phyloP scores from a whole-genome alignment of 1,140 invertebrate species.

The Heliothis virescens region DNA sequence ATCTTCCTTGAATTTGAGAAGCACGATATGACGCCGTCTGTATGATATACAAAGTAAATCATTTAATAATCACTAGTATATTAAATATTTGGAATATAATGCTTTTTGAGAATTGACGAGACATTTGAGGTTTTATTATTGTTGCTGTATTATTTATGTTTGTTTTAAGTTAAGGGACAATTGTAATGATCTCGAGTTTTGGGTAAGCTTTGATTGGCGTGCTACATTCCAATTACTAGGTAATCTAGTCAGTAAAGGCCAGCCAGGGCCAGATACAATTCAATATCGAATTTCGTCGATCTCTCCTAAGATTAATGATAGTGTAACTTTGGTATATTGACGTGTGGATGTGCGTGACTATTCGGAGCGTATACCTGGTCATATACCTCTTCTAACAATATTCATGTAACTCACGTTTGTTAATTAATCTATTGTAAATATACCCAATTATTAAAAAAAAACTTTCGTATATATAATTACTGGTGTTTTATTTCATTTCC shows the following conservation, averaged over 20 bases:
- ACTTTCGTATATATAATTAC: conserved; percentile 78
- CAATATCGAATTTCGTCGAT: conserved; percentile 56
- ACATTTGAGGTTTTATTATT: conserved; percentile 26
- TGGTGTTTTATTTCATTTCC: conserved; percentile 71
- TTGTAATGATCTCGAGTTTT: conserved; percentile 44
- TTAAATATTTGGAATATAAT: conserved; percentile 28
- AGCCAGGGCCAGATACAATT: conserved; percentile 34
- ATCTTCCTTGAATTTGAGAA: conserved; percentile 37
- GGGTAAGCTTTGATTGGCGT: conserved; percentile 26
- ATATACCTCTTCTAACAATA: conserved; percentile 76
- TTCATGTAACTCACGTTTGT: conserved; percentile 84
- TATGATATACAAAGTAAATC: conserved; percentile 31
- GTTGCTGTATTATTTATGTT: conserved; percentile 35
- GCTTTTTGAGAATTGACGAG: conserved; percentile 30
- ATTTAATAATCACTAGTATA: conserved; percentile 26
- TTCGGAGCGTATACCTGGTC: conserved; percentile 62
- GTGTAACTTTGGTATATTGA: conserved; percentile 61
- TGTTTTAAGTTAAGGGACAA: conserved; percentile 1
- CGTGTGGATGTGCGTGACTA: conserved; percentile 64
- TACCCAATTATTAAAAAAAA: conserved; percentile 84
- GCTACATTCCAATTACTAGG: conserved; percentile 58
- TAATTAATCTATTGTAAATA: conserved; percentile 85
- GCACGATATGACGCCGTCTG: conserved; percentile 43
- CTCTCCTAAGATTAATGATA: conserved; percentile 58
- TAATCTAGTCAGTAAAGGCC: conserved; percentile 41